A percentile compares a stretch with the other conserved stretches of the same genome.
Evolutionary conservation across 2,113 vertebrate genomes (phyloP).

Genomic region (Macrotis lagotis): DNA sequence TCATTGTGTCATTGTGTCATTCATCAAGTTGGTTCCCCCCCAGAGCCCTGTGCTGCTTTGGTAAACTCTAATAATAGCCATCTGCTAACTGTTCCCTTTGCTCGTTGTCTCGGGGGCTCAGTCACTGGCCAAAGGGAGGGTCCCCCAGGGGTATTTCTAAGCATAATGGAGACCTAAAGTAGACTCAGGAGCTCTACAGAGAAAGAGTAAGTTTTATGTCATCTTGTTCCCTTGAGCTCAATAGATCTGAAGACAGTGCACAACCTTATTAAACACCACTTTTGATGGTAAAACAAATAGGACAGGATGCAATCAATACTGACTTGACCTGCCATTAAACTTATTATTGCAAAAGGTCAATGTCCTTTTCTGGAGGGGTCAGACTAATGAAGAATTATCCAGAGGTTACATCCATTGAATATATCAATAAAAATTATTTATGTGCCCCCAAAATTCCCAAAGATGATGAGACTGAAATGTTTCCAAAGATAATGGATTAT

Average conservation of each 20-base stretch:
- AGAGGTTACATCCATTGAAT: background rate
- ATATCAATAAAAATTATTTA: background rate
- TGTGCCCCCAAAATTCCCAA: background rate
- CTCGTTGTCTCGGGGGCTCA: background rate
- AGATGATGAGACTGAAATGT: background rate
- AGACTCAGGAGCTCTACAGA: background rate
- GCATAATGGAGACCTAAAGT: background rate
- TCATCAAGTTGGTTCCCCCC: background rate
- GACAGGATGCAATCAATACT: background rate
- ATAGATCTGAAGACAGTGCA: background rate
- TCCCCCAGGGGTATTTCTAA: background rate
- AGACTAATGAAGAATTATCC: background rate
- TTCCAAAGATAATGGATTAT: background rate
- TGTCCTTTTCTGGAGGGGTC: background rate
- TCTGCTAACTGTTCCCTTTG: background rate
- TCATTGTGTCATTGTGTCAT: background rate
- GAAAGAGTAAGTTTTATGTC: background rate
- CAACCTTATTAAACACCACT: background rate
- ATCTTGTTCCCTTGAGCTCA: background rate
- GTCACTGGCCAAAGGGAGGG: background rate
- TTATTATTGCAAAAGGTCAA: background rate
- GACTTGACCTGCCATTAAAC: background rate
- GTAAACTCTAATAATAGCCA: background rate
- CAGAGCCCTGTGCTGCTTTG: background rate
- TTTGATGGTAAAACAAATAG: background rate